These are phyloP conservation scores for Myotis pilosus DNA, from an alignment of 2,797 vertebrate genomes.

Conservation along the genomic window DNA sequence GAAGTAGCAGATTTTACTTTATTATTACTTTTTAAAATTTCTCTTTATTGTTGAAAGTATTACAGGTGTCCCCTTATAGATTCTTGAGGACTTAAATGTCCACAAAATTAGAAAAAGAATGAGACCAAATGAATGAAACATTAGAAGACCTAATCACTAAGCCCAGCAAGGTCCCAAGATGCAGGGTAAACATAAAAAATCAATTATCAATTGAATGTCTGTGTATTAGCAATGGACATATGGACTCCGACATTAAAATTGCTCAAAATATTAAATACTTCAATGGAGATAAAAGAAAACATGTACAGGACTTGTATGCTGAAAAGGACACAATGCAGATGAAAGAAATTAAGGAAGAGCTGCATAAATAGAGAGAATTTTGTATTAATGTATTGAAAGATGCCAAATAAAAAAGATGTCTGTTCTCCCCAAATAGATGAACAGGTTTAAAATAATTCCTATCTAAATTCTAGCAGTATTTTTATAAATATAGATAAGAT, in stretches of 20 bases:
- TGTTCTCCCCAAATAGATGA: background rate
- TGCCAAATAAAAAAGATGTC: background rate
- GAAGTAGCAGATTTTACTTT: background rate
- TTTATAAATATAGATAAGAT: background rate
- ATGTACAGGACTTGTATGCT: background rate
- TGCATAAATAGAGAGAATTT: background rate
- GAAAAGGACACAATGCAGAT: background rate
- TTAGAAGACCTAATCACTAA: background rate
- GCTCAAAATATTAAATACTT: background rate
- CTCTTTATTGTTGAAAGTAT: too few species aligned
- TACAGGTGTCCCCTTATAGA: too few species aligned
- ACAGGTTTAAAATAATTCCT: background rate
- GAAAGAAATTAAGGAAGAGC: background rate
- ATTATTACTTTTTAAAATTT: too few species aligned
- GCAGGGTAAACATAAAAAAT: background rate
- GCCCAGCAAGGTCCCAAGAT: background rate
- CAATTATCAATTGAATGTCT: background rate
- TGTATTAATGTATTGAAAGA: background rate
- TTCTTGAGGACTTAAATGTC: background rate
- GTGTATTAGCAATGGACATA: background rate
- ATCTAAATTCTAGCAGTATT: background rate
- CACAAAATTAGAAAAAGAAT: background rate
- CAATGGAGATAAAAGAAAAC: background rate
- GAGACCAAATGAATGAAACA: background rate
- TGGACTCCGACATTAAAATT: background rate